These are phyloP conservation scores for Prochilodus magdalenae DNA, from an alignment of 2,113 vertebrate species.

Conservation along the genomic window DNA sequence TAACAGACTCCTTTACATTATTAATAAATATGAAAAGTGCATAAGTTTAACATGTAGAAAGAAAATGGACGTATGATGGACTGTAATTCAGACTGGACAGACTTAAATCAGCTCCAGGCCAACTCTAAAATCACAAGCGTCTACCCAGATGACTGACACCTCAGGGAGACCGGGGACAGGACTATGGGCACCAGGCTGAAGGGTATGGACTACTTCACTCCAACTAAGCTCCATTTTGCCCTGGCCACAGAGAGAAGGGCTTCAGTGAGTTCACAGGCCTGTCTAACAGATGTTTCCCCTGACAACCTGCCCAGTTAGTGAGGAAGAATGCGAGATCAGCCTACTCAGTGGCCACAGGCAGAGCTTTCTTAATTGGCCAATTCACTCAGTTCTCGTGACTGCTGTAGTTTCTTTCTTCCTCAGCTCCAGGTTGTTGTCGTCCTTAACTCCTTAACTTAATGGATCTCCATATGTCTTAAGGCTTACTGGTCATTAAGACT, in stretches of 20 bases:
- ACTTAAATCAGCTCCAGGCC: not conserved
- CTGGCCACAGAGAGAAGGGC: conserved; percentile 29
- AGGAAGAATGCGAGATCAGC: conserved; percentile 19
- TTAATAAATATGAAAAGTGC: no score
- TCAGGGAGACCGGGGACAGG: not conserved
- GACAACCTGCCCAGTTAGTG: conserved; percentile 49
- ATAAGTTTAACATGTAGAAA: not conserved
- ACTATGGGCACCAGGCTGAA: not conserved
- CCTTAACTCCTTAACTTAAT: not conserved
- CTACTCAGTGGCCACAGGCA: conserved; percentile 47
- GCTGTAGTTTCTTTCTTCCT: conserved; percentile 43
- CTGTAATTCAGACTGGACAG: not conserved
- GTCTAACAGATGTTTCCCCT: conserved; percentile 69
- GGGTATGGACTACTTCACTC: conserved; percentile 19
- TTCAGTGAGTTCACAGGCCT: conserved; percentile 62
- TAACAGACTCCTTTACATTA: no score
- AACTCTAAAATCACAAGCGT: not conserved
- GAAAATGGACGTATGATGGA: not conserved
- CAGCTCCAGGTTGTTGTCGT: not conserved
- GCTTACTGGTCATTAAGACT: not conserved
- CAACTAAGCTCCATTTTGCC: conserved; percentile 54
- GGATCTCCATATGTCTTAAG: not conserved
- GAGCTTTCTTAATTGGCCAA: conserved; percentile 37
- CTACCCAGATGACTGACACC: not conserved
- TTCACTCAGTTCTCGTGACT: conserved; percentile 52